These are phyloP conservation scores for Ifrita kowaldi DNA, from an alignment of 2,113 vertebrate species.

Conservation along the genomic window DNA sequence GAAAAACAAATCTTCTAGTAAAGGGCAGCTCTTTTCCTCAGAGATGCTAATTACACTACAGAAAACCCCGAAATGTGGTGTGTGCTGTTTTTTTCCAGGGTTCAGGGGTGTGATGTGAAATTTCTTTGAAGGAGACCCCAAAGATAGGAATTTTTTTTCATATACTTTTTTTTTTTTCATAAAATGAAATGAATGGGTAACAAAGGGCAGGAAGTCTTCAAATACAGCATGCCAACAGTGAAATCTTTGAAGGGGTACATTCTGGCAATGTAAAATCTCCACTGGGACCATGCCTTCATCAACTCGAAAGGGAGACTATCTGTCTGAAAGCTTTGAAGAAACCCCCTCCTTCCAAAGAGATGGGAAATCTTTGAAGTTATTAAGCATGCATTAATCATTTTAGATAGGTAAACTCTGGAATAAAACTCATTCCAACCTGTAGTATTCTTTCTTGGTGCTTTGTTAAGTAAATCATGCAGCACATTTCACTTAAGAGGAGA, in stretches of 20 bases:
- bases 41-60: conserved; percentile 37
- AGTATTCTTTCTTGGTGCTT: neutral
- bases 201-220: conserved; percentile 57
- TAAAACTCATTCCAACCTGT: neutral
- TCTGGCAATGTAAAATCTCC: conserved; percentile 38
- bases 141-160: neutral
- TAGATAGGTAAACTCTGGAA: conserved; percentile 58
- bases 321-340: conserved; percentile 59
- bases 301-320: conserved; percentile 40
- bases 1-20: conserved; percentile 18
- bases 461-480: neutral
- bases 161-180: neutral
- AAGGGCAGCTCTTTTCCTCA: conserved; percentile 6
- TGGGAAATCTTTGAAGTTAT: conserved; percentile 63
- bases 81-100: neutral
- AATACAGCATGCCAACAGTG: conserved; percentile 56
- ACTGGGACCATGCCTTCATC: conserved; percentile 56
- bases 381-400: conserved; percentile 61
- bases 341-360: conserved; percentile 38
- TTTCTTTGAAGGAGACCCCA: conserved; percentile 49
- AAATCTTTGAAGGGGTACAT: conserved; percentile 58
- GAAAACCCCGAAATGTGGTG: neutral
- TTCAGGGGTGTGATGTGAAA: neutral
- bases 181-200: conserved; percentile 27
- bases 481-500: neutral